Percentiles rank a stretch among this genome's conserved stretches.
phyloP scores from a whole-genome alignment of 2,888 invertebrate genomes.

The Apoda limacodes region DNA sequence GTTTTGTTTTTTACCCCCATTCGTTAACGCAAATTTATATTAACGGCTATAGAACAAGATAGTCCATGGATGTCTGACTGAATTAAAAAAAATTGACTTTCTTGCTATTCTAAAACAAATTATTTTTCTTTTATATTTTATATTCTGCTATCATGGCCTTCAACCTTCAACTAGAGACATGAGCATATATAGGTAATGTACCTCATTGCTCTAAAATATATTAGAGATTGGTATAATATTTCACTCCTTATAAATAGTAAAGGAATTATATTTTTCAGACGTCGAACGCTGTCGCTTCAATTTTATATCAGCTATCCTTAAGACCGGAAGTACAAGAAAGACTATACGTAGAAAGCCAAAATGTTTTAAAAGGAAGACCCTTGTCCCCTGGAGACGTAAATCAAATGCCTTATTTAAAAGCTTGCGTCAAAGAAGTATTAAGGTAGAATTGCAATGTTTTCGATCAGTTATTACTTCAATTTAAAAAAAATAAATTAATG shows the following conservation, averaged over 20 bases:
- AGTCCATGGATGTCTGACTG: too few species aligned
- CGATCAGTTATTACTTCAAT: too few species aligned
- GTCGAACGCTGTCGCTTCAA: conserved; percentile 80
- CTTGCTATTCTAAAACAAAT: too few species aligned
- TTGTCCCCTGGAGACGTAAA: conserved; percentile 70
- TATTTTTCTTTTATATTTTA: too few species aligned
- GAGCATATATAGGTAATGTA: too few species aligned
- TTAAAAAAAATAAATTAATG: background rate
- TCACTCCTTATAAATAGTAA: background rate
- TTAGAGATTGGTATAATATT: background rate
- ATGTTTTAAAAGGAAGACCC: conserved; percentile 47
- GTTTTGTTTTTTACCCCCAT: too few species aligned
- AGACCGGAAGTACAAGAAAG: conserved; percentile 75
- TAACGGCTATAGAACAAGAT: too few species aligned
- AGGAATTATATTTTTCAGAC: conserved; percentile 68
- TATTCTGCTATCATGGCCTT: too few species aligned
- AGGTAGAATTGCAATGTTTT: conserved; percentile 49
- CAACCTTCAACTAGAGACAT: too few species aligned
- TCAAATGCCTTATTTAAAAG: conserved; percentile 75
- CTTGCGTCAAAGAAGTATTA: conserved; percentile 80
- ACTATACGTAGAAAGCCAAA: conserved; percentile 69
- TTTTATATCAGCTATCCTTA: conserved; percentile 76
- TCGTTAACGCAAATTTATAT: too few species aligned
- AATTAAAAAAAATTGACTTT: too few species aligned
- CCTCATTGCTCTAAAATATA: too few species aligned